Evolutionary conservation across 2,113 vertebrate genomes (phyloP).

Genomic region (Calidris pygmaea): DNA sequence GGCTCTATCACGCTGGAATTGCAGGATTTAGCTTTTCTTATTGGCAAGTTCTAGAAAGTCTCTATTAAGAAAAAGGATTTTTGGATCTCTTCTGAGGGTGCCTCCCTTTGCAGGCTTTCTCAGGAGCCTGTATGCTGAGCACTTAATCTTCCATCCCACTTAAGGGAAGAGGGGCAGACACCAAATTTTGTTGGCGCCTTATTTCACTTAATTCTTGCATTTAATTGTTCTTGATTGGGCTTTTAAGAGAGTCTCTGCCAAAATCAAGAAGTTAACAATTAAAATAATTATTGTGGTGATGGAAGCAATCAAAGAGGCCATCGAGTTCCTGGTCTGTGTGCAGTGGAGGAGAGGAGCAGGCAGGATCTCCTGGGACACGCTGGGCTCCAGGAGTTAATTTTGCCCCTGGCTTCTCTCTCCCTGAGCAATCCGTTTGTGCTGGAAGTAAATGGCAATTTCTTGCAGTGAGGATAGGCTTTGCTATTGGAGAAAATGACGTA

Average conservation of each 20-base stretch:
- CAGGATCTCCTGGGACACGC: neutral
- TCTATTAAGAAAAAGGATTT: conserved; percentile 20
- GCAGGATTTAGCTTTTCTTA: neutral
- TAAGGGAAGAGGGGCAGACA: neutral
- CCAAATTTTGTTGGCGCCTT: neutral
- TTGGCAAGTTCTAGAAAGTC: neutral
- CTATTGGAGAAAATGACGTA: neutral
- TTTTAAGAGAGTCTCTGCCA: conserved; percentile 2
- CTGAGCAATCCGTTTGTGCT: conserved; percentile 1
- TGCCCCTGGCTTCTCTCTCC: neutral
- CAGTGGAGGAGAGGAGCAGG: neutral
- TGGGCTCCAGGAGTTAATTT: neutral
- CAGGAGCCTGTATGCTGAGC: neutral
- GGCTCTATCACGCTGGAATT: neutral
- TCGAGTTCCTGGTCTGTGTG: neutral
- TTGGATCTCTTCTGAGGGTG: neutral
- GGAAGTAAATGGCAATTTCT: conserved; percentile 6
- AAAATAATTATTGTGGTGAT: neutral
- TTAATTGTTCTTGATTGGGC: neutral
- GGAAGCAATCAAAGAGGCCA: conserved; percentile 5
- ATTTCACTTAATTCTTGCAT: neutral
- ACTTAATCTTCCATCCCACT: neutral
- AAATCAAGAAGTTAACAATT: conserved; percentile 23
- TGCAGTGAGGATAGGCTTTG: neutral
- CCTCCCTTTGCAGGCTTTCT: neutral